These are phyloP conservation scores for Therioaphis trifolii DNA, from an alignment of 2,888 invertebrate genomes.

Conservation along the genomic window DNA sequence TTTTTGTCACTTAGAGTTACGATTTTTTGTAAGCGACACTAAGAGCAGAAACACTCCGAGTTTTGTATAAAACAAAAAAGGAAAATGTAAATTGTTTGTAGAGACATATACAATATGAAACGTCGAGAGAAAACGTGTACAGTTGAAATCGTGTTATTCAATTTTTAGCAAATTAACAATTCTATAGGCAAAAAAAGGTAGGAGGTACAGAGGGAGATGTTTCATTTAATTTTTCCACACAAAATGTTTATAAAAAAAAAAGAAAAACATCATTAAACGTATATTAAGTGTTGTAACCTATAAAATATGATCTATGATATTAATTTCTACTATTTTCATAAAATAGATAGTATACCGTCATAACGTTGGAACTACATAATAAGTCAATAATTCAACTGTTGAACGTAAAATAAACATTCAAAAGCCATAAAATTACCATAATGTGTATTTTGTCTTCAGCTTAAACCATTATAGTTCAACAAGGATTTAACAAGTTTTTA, in stretches of 20 bases:
- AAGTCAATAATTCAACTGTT: constrained; percentile 35
- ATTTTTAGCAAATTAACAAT: too few relatives aligned
- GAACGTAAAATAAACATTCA: background rate
- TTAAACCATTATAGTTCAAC: background rate
- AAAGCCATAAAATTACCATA: constrained; percentile 44
- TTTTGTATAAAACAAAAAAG: too few relatives aligned
- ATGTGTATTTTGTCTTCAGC: background rate
- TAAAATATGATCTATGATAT: background rate
- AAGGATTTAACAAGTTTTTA: background rate
- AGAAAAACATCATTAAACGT: too few relatives aligned
- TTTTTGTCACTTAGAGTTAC: background rate
- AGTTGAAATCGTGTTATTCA: too few relatives aligned
- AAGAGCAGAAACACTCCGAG: too few relatives aligned
- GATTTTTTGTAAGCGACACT: too few relatives aligned
- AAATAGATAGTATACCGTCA: constrained; percentile 12
- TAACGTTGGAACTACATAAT: constrained; percentile 4
- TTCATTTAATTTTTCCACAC: background rate
- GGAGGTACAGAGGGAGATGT: background rate
- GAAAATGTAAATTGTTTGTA: too few relatives aligned
- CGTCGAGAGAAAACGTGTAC: too few relatives aligned
- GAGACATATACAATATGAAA: too few relatives aligned
- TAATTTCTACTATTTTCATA: background rate
- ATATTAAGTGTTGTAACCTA: too few relatives aligned
- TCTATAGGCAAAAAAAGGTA: background rate
- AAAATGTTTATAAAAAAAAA: background rate